Base-by-base conservation (phyloP, 2,888 invertebrate species). In the Himalopsyche japonica region DNA sequence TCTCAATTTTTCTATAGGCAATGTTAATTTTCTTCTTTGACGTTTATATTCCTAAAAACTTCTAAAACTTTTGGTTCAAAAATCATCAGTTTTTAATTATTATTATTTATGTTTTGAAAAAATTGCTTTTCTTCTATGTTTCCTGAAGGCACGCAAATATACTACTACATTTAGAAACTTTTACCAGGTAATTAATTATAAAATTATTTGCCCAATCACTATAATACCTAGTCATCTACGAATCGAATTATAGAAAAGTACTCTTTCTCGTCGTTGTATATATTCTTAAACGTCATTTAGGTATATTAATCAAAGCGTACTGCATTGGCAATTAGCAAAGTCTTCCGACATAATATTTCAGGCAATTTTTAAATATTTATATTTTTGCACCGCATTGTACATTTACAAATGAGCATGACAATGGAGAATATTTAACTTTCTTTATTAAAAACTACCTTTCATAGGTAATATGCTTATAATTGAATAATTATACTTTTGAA, bases 131-230 rank as follows among this genome's bases (percentile, higher is more conserved):
- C 48, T n/a, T 64, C 83, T 83, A 83, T 78, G 70, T 81, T 81
- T 82, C 81, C 86, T 84, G 86, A 86, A 86, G 86, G 86, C 86
- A 86, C 86, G 84, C 86, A 84, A 82, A 84, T 84, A 86, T 82
- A 84, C 84, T 82, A 84, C 86, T 86, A 85, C 83, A 30, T 84
- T 84, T 84, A 84, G 84, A 81, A 84, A 81, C 81, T 85, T 82
- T 83, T 70, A 83, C 83, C 81, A 77, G 81, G 85, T 85, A 81
- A 77, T 80, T 49, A 81, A 49, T 64, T 64, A 84, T 84, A 70
- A 70, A 43, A 64, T 81, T 80, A 83, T 77, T 34, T 77, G 77
- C 43, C 77, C 43, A 77, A 77, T 34, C 34, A 77, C 77, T 77
- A 37, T 77, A 77, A 70, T 70, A 70, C 30, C 70, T 70, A 70